These are phyloP conservation scores for Synanthedon formicaeformis DNA, from an alignment of 2,888 invertebrate genomes.

Conservation along the genomic window DNA sequence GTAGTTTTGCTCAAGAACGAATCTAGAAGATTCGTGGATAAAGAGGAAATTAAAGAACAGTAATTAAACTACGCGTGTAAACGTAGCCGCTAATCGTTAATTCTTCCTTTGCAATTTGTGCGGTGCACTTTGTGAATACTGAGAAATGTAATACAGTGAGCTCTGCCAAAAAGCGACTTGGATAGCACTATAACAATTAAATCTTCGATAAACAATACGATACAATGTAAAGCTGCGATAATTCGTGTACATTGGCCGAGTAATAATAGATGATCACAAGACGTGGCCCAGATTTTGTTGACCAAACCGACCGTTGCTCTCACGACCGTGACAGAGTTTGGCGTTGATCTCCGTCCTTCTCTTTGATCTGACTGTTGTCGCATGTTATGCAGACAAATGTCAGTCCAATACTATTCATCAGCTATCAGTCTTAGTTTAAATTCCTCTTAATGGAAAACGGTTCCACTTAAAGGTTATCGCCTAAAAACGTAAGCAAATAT, in stretches of 20 bases:
- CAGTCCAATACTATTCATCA: background rate
- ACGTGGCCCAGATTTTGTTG: slow-evolving; percentile 46
- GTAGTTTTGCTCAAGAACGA: too few relatives aligned
- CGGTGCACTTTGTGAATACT: too few relatives aligned
- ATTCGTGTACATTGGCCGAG: slow-evolving; percentile 42
- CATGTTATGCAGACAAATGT: slow-evolving; percentile 1
- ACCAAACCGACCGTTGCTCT: slow-evolving; percentile 32
- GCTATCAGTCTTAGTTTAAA: background rate
- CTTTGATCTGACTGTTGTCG: slow-evolving; percentile 45
- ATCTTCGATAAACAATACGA: slow-evolving; percentile 2
- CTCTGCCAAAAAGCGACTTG: too few relatives aligned
- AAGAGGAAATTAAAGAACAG: too few relatives aligned
- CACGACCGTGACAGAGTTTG: slow-evolving; percentile 32
- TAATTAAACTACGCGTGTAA: too few relatives aligned
- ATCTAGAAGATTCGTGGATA: too few relatives aligned
- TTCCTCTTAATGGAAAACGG: background rate
- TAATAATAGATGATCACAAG: slow-evolving; percentile 49
- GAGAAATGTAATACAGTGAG: too few relatives aligned
- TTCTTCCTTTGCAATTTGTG: too few relatives aligned
- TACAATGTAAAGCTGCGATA: slow-evolving; percentile 44
- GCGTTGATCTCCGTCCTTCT: slow-evolving; percentile 32
- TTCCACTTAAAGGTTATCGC: too few relatives aligned
- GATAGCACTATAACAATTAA: background rate
- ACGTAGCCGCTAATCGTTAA: too few relatives aligned
- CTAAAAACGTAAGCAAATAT: too few relatives aligned